Evolutionary conservation across 1,140 invertebrate genomes (phyloP).

Genomic region (Rhynchophorus ferrugineus): DNA sequence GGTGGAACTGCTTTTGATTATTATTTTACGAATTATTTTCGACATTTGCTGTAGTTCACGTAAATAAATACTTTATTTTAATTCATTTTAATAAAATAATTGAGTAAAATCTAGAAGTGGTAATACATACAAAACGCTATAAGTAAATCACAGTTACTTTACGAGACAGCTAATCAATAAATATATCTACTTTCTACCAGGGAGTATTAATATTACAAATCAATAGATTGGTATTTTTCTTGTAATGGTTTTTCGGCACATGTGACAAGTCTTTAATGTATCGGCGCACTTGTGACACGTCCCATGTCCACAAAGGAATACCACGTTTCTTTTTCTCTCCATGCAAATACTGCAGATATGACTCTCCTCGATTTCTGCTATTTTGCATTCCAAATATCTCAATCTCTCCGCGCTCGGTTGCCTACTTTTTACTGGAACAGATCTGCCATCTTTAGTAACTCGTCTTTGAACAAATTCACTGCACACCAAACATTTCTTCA

Average conservation of each 20-base stretch:
- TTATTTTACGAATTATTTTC: background rate
- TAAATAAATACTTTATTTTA: background rate
- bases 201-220: conserved; percentile 2
- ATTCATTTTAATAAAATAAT: conserved; percentile 2
- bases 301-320: conserved; percentile 83
- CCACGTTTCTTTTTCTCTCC: conserved; percentile 71
- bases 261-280: conserved; percentile 79
- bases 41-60: too few species aligned
- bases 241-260: conserved; percentile 83
- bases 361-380: conserved; percentile 82
- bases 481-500: conserved; percentile 76
- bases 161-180: conserved; percentile 7
- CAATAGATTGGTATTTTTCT: conserved; percentile 81
- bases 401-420: conserved; percentile 59
- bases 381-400: conserved; percentile 72
- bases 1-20: too few species aligned
- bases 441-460: conserved; percentile 44
- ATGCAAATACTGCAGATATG: conserved; percentile 73
- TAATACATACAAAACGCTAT: conserved; percentile 6
- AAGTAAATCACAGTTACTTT: conserved; percentile 10
- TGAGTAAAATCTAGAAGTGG: conserved; percentile 3
- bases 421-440: conserved; percentile 44
- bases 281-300: conserved; percentile 77
- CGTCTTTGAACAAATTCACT: conserved; percentile 52
- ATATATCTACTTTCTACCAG: conserved; percentile 3